These are phyloP conservation scores for Peromyscus polionotus DNA, from an alignment of 2,113 vertebrate species.

Conservation along the genomic window DNA sequence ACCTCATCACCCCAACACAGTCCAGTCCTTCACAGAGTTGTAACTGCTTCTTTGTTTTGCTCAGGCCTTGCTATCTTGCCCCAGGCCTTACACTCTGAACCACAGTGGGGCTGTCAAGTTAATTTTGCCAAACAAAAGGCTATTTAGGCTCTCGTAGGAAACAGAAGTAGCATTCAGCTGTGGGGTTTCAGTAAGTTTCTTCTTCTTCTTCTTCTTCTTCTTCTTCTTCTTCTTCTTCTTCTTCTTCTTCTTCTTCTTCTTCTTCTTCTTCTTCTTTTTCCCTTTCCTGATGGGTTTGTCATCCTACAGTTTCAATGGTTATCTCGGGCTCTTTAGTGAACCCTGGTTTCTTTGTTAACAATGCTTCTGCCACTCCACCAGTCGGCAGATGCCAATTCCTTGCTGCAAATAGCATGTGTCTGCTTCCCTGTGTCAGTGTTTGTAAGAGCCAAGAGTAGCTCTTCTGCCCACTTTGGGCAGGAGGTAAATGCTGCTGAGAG, in stretches of 20 bases:
- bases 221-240: slow-evolving; percentile 42
- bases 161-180: slow-evolving; percentile 68
- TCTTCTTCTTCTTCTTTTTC: slow-evolving; percentile 46
- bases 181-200: slow-evolving; percentile 59
- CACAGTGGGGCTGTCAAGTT: slow-evolving; percentile 50
- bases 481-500: slow-evolving; percentile 1
- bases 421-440: slow-evolving; percentile 58
- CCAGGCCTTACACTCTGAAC: slow-evolving; percentile 40
- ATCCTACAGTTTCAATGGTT: slow-evolving; percentile 48
- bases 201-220: slow-evolving; percentile 41
- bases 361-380: neutral
- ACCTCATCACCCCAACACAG: neutral
- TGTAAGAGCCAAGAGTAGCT: slow-evolving; percentile 47
- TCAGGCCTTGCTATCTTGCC: slow-evolving; percentile 37
- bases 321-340: slow-evolving; percentile 60
- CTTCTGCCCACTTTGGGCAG: slow-evolving; percentile 49
- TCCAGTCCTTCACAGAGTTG: neutral
- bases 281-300: slow-evolving; percentile 56
- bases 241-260: slow-evolving; percentile 41
- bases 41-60: slow-evolving; percentile 53
- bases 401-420: slow-evolving; percentile 30
- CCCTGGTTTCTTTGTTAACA: slow-evolving; percentile 69
- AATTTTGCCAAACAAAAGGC: slow-evolving; percentile 74
- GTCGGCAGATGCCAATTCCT: slow-evolving; percentile 50
- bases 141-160: slow-evolving; percentile 62